Evolutionary conservation across 1,140 invertebrate species (phyloP).

Genomic region (Oncopodura yosiiana): DNA sequence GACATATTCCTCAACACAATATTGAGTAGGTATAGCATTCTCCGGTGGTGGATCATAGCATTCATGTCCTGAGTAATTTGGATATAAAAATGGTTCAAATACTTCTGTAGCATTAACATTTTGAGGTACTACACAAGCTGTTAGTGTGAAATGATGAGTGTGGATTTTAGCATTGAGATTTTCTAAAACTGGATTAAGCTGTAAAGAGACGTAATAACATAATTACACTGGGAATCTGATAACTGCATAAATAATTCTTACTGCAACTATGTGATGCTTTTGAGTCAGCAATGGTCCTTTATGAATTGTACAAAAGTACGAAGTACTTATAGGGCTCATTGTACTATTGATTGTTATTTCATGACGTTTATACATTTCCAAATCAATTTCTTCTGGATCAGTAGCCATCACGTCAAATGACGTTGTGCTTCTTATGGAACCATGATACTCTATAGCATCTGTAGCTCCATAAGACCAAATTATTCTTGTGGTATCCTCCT

Average conservation of each 20-base stretch:
- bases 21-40: too few relatives aligned
- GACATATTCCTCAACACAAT: too few relatives aligned
- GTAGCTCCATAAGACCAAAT: constrained; percentile 61
- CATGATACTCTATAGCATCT: constrained; percentile 49
- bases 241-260: constrained; percentile 41
- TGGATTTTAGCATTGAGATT: too few relatives aligned
- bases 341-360: constrained; percentile 53
- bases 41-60: too few relatives aligned
- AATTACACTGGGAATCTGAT: too few relatives aligned
- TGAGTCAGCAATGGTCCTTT: constrained; percentile 53
- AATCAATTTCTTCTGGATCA: constrained; percentile 43
- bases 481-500: constrained; percentile 65
- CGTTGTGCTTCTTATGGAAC: constrained; percentile 53
- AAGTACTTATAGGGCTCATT: constrained; percentile 42
- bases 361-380: constrained; percentile 51
- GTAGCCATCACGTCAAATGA: constrained; percentile 51
- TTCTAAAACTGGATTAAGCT: too few relatives aligned
- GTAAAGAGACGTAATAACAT: too few relatives aligned
- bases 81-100: too few relatives aligned
- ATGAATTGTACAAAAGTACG: constrained; percentile 80
- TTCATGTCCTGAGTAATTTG: too few relatives aligned
- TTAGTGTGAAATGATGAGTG: too few relatives aligned
- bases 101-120: too few relatives aligned
- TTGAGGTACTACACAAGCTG: too few relatives aligned
- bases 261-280: constrained; percentile 72